Evolutionary conservation across 1,140 invertebrate genomes (phyloP).

Genomic region (Ceratosolen solmsi): DNA sequence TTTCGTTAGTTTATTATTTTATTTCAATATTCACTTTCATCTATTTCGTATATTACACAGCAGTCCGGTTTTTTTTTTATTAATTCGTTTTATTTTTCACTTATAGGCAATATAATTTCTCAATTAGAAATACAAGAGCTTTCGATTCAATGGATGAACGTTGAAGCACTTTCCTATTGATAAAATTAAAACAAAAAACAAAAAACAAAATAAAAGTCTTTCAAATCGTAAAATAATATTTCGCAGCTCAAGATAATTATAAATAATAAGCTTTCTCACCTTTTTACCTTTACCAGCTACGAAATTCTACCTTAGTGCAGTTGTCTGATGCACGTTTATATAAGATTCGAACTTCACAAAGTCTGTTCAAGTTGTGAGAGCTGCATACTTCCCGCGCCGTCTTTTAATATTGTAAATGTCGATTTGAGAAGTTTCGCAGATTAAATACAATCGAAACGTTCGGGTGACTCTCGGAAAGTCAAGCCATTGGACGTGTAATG

Average conservation of each 20-base stretch:
- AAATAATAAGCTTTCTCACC: constrained; percentile 38
- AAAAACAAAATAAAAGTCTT: not conserved
- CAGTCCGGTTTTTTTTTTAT: no score
- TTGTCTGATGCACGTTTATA: not conserved
- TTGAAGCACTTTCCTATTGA: no score
- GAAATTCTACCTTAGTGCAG: not conserved
- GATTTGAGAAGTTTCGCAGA: constrained; percentile 37
- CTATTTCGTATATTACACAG: no score
- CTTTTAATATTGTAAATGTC: constrained; percentile 36
- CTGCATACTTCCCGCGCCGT: constrained; percentile 8
- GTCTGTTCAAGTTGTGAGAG: constrained; percentile 28
- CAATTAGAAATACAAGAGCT: no score
- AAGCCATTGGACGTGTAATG: not conserved
- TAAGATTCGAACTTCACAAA: constrained; percentile 20
- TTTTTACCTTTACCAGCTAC: not conserved
- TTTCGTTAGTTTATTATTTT: not conserved
- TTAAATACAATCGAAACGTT: constrained; percentile 21
- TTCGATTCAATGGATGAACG: no score
- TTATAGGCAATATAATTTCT: no score
- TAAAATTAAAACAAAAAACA: no score
- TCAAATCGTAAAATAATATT: not conserved
- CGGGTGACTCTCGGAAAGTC: not conserved
- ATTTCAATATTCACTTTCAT: not conserved
- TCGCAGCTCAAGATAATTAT: not conserved
- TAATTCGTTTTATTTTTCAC: no score